Base-by-base conservation (phyloP, 2,113 vertebrate genomes). In the Phainopepla nitens region DNA sequence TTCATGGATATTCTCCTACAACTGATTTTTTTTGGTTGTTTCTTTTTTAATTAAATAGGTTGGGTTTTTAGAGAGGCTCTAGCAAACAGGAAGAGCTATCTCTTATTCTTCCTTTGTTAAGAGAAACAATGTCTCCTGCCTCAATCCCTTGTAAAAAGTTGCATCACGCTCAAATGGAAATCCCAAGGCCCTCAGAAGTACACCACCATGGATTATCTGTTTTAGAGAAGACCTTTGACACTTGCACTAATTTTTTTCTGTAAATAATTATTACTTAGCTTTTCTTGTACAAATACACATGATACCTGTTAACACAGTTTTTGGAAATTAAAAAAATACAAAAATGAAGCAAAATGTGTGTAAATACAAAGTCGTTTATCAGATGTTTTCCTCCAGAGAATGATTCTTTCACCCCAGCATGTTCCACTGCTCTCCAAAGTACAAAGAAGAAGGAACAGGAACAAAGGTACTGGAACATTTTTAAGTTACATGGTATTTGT, bases 1-100 rank as follows among this genome's bases (percentile, higher is more conserved):
- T 39, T 24, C 61, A 85, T 2, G 7, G 16, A 80, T 70, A 72
- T 49, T 60, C 7, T 57, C 15, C 50, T 16, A 42, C 6, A 71
- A 53, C 2, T 35, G n/a, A 31, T 2, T 36, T 45, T 27, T 3
- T 2, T 7, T 6, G 8, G 15, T 11, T 8, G 17, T 35, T 29
- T 28, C 15, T 24, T 64, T 51, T 54, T 41, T 1, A 18, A 31
- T 76, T 51, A 36, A 90, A 83, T 31, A 15, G 16, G 11, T 28
- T 21, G 23, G 4, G 4, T 2, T 88, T 82, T 80, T 80, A 2
- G 3, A 72, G 21, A 85, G 9, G 31, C 3, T 83, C 6, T n/a
- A 41, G 23, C 7, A 89, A 83, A 51, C 28, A 86, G 21, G 24
- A 45, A 70, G 33, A 22, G 2, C 8, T 41, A 7, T 27, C 10